Evolutionary conservation across 2,888 invertebrate species (phyloP).

Genomic region (Hemistola chrysoprasaria): DNA sequence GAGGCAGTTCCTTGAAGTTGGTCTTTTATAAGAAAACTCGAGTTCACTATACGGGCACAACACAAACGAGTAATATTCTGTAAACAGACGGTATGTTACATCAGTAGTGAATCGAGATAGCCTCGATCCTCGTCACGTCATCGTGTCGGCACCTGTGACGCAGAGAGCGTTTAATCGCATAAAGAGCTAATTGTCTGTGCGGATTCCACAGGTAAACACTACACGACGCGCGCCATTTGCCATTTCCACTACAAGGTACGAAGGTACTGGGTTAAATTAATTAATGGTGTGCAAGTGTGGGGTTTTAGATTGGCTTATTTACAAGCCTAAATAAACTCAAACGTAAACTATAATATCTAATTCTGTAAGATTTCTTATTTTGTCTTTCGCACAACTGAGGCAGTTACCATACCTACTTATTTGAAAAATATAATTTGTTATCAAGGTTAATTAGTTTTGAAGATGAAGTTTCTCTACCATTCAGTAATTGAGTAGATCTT

Average conservation of each 20-base stretch:
- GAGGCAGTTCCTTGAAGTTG: too few relatives aligned
- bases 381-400: too few relatives aligned
- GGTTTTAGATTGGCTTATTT: neutral
- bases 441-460: too few relatives aligned
- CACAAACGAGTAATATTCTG: too few relatives aligned
- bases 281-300: constrained; percentile 10
- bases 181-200: constrained; percentile 79
- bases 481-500: too few relatives aligned
- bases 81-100: neutral
- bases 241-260: constrained; percentile 37
- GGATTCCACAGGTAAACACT: constrained; percentile 78
- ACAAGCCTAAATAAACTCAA: neutral
- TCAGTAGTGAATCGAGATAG: constrained; percentile 40
- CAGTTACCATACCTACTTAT: too few relatives aligned
- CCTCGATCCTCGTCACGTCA: constrained; percentile 40
- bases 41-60: too few relatives aligned
- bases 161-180: constrained; percentile 71
- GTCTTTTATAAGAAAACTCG: too few relatives aligned
- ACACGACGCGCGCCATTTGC: constrained; percentile 55
- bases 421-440: too few relatives aligned
- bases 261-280: constrained; percentile 23
- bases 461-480: too few relatives aligned
- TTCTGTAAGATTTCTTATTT: too few relatives aligned
- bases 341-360: too few relatives aligned
- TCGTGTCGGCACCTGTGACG: constrained; percentile 59